Evolutionary conservation across 1,140 invertebrate genomes (phyloP).

Genomic region (Pachypeltis micranthus): DNA sequence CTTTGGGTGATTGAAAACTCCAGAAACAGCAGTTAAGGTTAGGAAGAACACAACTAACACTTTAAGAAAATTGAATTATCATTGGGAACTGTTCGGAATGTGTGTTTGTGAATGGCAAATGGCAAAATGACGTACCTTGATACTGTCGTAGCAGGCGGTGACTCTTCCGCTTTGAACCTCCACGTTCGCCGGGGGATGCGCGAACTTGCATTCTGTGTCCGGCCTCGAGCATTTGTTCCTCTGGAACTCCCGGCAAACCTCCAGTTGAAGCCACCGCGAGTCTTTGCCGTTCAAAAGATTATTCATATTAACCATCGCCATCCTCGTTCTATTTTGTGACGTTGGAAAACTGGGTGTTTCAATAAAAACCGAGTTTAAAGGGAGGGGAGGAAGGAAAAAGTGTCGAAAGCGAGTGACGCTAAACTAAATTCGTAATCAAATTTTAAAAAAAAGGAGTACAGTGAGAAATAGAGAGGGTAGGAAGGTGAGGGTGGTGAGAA

Average conservation of each 20-base stretch:
- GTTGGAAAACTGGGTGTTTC: no score
- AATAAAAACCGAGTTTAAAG: neutral
- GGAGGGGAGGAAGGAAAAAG: no score
- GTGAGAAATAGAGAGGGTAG: neutral
- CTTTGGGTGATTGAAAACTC: no score
- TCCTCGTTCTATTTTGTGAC: conserved; percentile 28
- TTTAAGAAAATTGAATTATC: no score
- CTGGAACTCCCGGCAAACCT: conserved; percentile 99
- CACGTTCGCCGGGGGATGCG: conserved; percentile 96
- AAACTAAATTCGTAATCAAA: neutral
- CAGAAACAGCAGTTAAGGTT: no score
- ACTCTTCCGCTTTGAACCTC: conserved; percentile 99
- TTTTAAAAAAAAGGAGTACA: neutral
- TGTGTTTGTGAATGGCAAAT: no score
- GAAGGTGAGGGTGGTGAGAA: neutral
- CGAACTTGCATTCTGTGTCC: conserved; percentile 99
- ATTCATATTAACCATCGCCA: conserved; percentile 95
- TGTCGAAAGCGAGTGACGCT: no score
- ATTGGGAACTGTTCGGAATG: no score
- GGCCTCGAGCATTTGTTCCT: conserved; percentile 97
- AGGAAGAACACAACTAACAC: no score
- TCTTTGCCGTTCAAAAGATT: conserved; percentile 96
- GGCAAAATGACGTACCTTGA: conserved; percentile 77
- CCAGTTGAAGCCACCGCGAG: conserved; percentile 97
- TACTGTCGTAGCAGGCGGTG: conserved; percentile 99